Evolutionary conservation across 2,888 invertebrate species (phyloP), one percentile per base, ranked within the genome.

Genomic region (Drosophila ochracea): DNA sequence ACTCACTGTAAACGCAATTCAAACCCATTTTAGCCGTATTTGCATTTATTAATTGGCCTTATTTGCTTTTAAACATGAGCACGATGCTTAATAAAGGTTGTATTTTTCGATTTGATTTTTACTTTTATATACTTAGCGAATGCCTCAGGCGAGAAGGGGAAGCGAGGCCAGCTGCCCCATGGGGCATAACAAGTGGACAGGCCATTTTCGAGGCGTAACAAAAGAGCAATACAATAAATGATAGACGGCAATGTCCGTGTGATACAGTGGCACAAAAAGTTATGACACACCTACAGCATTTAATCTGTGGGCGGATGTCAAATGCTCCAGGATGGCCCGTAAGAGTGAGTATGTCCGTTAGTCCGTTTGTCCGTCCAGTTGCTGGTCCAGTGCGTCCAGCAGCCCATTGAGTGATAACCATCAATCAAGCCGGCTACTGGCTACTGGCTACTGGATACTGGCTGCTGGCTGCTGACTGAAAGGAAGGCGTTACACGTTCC

Each of bases 281-380:
- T 88, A 86, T 88, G 88, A 87, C 88, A 89, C 89, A 89, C 88
- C 88, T 89, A 84, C 83, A 82, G 81, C 88, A 89, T 89, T 89
- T 89, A 83, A 89, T 82, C 85, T 83, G 80, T 62, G 76, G 81
- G 76, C 83, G 68, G 65, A 74, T 76, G 64, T 79, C 76, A 76
- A 79, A 76, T 68, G 79, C 63, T 65, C 60, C 49, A 69, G 62
- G 60, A 55, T 28, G 62, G n/a, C 25, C 3, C 25, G 37, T 37
- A 10, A 39, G 7, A 54, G 35, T 19, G 25, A 13, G 25, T 16
- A 16, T 16, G 47, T 16, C 28, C 47, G 25, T 47, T 13, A 25
- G 35, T 25, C 19, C 6, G 13, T 25, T 28, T 13, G 57, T 41
- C 57, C 30, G 41, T 58, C 41, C 30, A 31, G 41, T 43, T 30